These are phyloP conservation scores for Peromyscus maniculatus DNA, from an alignment of 2,113 vertebrate species.

Conservation along the genomic window DNA sequence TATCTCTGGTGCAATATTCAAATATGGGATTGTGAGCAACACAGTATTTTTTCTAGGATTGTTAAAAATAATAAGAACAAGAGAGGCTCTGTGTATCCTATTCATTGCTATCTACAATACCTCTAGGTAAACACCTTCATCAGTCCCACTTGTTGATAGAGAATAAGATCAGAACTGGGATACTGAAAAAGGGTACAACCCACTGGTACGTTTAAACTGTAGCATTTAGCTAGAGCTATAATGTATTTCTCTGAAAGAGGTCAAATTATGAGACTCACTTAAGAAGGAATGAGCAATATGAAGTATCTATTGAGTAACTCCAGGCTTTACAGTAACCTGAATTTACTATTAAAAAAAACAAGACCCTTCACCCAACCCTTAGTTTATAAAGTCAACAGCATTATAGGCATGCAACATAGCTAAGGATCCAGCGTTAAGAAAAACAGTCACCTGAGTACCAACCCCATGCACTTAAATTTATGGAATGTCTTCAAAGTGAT, in stretches of 20 bases:
- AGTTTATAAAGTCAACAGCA: background rate
- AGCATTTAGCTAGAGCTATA: background rate
- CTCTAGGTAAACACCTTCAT: conserved; percentile 18
- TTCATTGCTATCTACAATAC: background rate
- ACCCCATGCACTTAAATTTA: background rate
- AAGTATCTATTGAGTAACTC: background rate
- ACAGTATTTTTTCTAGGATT: background rate
- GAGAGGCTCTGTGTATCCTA: background rate
- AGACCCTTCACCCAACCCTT: conserved; percentile 19
- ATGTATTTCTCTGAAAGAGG: conserved; percentile 40
- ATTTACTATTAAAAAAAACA: conserved; percentile 23
- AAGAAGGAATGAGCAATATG: background rate
- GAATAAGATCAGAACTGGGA: background rate
- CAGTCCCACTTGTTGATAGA: background rate
- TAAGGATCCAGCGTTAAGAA: conserved; percentile 22
- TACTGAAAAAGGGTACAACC: background rate
- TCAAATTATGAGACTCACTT: conserved; percentile 17
- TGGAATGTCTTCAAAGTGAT: conserved; percentile 37
- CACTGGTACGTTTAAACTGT: background rate
- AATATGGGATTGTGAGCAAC: background rate
- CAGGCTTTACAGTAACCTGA: conserved; percentile 36
- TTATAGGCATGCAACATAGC: background rate
- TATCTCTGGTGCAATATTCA: background rate
- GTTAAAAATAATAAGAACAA: conserved; percentile 32
- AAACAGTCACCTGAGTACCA: conserved; percentile 10